Evolutionary conservation across 2,797 vertebrate species (phyloP), one percentile per base, ranked within the genome.

Genomic region (Pseudomugil gertrudae): DNA sequence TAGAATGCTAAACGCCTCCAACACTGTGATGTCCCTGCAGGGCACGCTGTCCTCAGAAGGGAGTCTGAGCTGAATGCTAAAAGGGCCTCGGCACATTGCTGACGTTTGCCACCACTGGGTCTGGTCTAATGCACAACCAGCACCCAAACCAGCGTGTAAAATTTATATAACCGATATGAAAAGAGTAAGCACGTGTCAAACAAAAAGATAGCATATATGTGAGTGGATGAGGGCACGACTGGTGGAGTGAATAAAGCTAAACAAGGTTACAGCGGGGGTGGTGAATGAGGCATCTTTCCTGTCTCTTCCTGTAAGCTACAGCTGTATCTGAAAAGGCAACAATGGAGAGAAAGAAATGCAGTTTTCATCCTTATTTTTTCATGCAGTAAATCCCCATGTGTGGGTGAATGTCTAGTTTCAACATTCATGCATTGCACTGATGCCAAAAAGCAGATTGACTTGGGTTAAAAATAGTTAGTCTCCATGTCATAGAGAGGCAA

Each of bases 1-100:
- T 53, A 51, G 89, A 90, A 89, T 91, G 76, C 76, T 87, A 90
- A 90, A 81, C 74, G 84, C 74, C 69, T 71, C 68, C 29, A 84
- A 86, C 77, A 69, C 84, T 80, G 78, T 54, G 85, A 83, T 84
- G 89, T 87, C 80, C 81, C 86, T 76, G 80, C 88, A 85, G 78
- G 80, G 66, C 66, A n/a, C 17, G 36, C 76, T 72, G 84, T 89
- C 88, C 87, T 77, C 77, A 79, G 86, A 81, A 76, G 1, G 27
- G 61, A 56, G 50, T 70, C 59, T 77, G 87, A 84, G 80, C 7
- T 73, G 88, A 91, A 92, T 91, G 85, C 66, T 80, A 90, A 91
- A 81, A 43, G 66, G 75, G 54, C 63, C 30, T 9, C 55, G 0
- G 58, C 58, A 5, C 57, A 63, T 47, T 3, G 9, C 64, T 36